Percentiles rank a stretch among this genome's conserved stretches.
Evolutionary conservation across 2,888 invertebrate species (phyloP).

Genomic region (Elysia crispata): DNA sequence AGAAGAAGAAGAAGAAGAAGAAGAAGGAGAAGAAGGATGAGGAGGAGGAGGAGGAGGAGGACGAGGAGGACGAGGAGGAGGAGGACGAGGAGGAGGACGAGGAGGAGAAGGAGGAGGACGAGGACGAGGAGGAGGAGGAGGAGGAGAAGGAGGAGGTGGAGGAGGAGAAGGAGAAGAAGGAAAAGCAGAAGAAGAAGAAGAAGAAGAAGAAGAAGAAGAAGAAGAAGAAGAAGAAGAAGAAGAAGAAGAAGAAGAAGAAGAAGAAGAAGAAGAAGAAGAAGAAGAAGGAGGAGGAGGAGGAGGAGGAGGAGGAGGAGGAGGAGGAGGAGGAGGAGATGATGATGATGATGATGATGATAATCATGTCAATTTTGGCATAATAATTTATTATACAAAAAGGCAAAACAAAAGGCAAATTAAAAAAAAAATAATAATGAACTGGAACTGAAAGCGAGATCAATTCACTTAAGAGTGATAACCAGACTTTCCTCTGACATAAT

Average conservation of each 20-base stretch:
- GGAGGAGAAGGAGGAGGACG: neutral
- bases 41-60: too few species aligned
- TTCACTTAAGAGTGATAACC: too few species aligned
- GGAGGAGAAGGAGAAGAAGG: conserved; percentile 3
- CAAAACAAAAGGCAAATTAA: too few species aligned
- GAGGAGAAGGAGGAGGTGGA: conserved; percentile 17
- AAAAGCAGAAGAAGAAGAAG: too few species aligned
- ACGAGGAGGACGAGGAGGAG: neutral
- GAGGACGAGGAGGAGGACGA: conserved; percentile 6
- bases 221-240: conserved; percentile 17
- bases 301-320: neutral
- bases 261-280: conserved; percentile 4
- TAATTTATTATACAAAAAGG: neutral
- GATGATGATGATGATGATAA: too few species aligned
- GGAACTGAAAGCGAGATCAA: too few species aligned
- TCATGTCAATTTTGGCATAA: neutral
- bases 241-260: neutral
- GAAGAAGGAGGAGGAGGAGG: neutral
- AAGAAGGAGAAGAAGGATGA: too few species aligned
- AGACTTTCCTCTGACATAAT: too few species aligned
- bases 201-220: conserved; percentile 23
- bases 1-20: conserved; percentile 16
- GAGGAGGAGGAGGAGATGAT: neutral
- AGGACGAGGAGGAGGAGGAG: neutral
- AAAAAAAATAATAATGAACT: too few species aligned